Conservation (phyloP, 2,888 invertebrate genomes). For the Pardosa pseudoannulata region DNA sequence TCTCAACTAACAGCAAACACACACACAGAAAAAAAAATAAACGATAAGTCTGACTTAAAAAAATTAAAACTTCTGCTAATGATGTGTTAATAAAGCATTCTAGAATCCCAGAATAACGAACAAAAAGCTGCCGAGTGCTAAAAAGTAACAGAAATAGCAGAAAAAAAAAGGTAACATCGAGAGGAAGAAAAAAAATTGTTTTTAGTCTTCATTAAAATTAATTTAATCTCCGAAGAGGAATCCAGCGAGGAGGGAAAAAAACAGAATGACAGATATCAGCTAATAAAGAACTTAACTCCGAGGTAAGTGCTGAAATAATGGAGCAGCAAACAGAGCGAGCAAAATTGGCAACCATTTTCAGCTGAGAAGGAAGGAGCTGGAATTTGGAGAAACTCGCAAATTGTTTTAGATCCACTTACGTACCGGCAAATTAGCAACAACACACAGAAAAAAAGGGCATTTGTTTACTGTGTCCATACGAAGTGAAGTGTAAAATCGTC, state of each 20-base stretch:
- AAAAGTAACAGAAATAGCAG: not conserved
- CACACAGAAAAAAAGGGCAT: not conserved
- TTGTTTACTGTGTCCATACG: no score
- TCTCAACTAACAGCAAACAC: no score
- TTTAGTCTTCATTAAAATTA: conserved; percentile 57
- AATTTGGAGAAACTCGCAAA: not conserved
- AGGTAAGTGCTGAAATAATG: not conserved
- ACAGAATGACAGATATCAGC: not conserved
- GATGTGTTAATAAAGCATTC: conserved; percentile 22
- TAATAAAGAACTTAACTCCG: not conserved
- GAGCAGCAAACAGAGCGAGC: not conserved
- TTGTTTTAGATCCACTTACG: not conserved
- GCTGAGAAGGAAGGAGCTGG: not conserved
- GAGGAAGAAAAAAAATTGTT: not conserved
- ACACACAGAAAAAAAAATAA: conserved; percentile 18
- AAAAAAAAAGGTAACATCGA: not conserved
- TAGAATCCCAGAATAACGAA: not conserved
- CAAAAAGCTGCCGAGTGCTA: not conserved
- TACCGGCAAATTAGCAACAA: not conserved
- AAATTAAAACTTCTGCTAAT: conserved; percentile 11
- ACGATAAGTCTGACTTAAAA: not conserved
- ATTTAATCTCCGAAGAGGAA: conserved; percentile 39
- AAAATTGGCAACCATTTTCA: not conserved
- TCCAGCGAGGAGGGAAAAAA: conserved; percentile 1
- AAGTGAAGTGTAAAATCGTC: no score